Evolutionary conservation across 2,888 invertebrate species (phyloP).

Genomic region (Morpho helenor): DNA sequence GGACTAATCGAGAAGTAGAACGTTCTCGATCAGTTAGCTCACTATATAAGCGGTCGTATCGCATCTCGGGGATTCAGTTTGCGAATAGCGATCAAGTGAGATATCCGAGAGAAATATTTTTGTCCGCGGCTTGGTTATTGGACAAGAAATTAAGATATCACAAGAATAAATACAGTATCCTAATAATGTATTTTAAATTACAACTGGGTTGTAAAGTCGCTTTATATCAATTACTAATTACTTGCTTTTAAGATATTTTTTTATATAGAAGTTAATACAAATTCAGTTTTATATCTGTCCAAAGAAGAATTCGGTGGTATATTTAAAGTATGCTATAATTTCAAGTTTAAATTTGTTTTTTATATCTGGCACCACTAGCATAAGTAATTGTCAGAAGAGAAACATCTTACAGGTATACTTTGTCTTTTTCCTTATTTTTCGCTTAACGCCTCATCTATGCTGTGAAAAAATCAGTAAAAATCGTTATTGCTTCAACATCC

Average conservation of each 20-base stretch:
- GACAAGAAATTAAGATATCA: too few species aligned
- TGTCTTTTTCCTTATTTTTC: conserved; percentile 7
- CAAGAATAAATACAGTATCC: neutral
- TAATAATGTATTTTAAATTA: neutral
- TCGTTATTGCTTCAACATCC: neutral
- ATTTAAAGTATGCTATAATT: neutral
- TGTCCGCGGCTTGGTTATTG: too few species aligned
- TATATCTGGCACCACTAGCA: neutral
- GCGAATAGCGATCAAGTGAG: too few species aligned
- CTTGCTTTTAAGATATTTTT: neutral
- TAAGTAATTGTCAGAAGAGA: too few species aligned
- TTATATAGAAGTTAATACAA: conserved; percentile 8
- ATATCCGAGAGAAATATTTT: too few species aligned
- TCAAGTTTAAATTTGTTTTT: conserved; percentile 9
- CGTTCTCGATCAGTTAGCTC: too few species aligned
- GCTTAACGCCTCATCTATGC: conserved; percentile 25
- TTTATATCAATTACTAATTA: neutral
- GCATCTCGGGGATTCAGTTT: too few species aligned
- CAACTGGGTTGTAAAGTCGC: neutral
- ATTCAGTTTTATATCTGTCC: conserved; percentile 1
- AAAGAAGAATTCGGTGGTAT: conserved; percentile 9
- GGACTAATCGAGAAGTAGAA: too few species aligned
- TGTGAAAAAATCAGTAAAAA: neutral
- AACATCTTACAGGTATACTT: neutral
- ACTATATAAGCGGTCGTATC: too few species aligned